Conservation (phyloP, 2,888 invertebrate species). For the Pseudococcus jackbeardsleyi region DNA sequence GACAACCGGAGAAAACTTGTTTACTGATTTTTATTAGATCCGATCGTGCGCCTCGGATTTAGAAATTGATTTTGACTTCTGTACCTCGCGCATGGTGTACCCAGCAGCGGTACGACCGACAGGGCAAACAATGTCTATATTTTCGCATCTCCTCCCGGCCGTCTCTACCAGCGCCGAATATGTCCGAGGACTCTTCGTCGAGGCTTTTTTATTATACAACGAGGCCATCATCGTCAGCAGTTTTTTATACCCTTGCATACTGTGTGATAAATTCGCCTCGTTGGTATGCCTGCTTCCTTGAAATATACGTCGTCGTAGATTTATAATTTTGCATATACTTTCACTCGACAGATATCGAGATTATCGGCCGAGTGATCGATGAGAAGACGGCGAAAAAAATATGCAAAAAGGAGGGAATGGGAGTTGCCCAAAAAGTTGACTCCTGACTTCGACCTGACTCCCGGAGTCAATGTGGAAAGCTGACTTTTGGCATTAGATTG, state of each 20-base stretch:
- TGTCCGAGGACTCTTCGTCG: neutral
- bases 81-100: neutral
- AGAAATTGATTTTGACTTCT: constrained; percentile 64
- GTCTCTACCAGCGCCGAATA: too few relatives aligned
- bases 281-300: neutral
- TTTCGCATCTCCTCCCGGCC: neutral
- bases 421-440: too few relatives aligned
- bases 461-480: too few relatives aligned
- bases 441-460: too few relatives aligned
- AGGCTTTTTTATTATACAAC: neutral
- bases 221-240: neutral
- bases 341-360: neutral
- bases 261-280: neutral
- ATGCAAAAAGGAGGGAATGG: neutral
- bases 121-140: constrained; percentile 51
- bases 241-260: neutral
- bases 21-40: constrained; percentile 64
- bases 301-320: neutral
- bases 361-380: neutral
- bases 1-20: constrained; percentile 61
- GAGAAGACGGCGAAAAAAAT: neutral
- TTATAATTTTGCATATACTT: neutral
- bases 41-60: constrained; percentile 63
- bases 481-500: too few relatives aligned
- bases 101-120: neutral